Evolutionary conservation across 2,797 vertebrate species (phyloP).

Genomic region (Squalus acanthias): DNA sequence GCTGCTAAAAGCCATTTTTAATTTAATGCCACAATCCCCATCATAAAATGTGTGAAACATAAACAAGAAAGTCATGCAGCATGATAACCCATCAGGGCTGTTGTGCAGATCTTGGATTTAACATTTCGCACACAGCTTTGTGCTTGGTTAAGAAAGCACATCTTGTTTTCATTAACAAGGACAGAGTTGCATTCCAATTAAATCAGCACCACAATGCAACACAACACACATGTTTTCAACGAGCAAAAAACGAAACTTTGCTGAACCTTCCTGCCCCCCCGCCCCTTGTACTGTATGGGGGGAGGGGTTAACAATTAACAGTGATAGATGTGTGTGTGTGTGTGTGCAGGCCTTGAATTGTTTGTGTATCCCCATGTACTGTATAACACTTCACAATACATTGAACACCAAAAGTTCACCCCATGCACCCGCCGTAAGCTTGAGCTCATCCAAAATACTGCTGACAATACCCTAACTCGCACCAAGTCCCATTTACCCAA

Average conservation of each 20-base stretch:
- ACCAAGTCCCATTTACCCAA: neutral
- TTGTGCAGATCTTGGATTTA: neutral
- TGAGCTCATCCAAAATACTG: neutral
- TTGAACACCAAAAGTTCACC: neutral
- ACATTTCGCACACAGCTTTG: neutral
- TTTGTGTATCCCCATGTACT: neutral
- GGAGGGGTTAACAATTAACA: neutral
- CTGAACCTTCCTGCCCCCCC: neutral
- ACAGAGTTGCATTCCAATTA: neutral
- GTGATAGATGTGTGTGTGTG: neutral
- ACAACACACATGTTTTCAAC: neutral
- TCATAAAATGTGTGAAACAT: neutral
- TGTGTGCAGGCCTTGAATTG: neutral
- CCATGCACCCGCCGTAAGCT: neutral
- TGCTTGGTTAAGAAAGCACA: neutral
- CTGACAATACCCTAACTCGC: neutral
- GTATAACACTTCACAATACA: no score
- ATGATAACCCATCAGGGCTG: neutral
- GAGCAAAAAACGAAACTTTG: neutral
- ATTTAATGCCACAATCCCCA: neutral
- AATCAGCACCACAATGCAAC: neutral
- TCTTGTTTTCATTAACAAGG: neutral
- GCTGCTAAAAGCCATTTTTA: neutral
- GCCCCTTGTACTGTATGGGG: no score
- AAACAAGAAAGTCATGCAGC: neutral